Evolutionary conservation across 2,888 invertebrate genomes (phyloP), one percentile per base, ranked within the genome.

Genomic region (Hemicrepidius hirtus): DNA sequence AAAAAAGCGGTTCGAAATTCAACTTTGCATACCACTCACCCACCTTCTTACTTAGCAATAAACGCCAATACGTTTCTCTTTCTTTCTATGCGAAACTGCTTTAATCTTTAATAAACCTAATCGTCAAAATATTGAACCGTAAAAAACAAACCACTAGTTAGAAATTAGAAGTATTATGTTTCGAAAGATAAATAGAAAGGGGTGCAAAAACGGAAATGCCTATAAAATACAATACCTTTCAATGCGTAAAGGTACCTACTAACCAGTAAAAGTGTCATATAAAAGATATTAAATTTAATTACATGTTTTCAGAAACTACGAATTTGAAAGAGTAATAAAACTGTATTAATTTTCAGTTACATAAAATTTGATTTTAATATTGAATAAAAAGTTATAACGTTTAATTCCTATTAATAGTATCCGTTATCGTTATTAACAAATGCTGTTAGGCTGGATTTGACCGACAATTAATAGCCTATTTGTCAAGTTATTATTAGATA

Each of bases 131-230:
- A 18, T 44, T 44, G 7, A 16, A 6, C 44, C 44, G 18, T 44
- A 9, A 18, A 44, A 44, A 44, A 44, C 18, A 16, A 9, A 16
- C 44, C 16, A 16, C 18, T 44, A 7, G 44, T 9, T 18, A 44
- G 16, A 9, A 44, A 44, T 44, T 44, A 44, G 44, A 16, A 44
- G 44, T 44, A 44, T 44, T 44, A 44, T 44, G 44, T 6, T 18
- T 18, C 13, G 18, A 18, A 44, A 44, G 18, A 44, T 44, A 44
- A 44, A 44, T 18, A 44, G 18, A 44, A 44, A 44, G 18, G 44
- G 44, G 44, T 18, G 44, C 3, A 18, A 18, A 44, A 44, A 18
- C 18, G 18, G 10, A 44, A 9, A 44, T 18, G 18, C 44, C 44
- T 44, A 13, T n/a, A 41, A 41, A 41, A 41, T 41, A 41, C 41